Base-by-base conservation (phyloP, 2,888 invertebrate species). In the Drosophila histrio region DNA sequence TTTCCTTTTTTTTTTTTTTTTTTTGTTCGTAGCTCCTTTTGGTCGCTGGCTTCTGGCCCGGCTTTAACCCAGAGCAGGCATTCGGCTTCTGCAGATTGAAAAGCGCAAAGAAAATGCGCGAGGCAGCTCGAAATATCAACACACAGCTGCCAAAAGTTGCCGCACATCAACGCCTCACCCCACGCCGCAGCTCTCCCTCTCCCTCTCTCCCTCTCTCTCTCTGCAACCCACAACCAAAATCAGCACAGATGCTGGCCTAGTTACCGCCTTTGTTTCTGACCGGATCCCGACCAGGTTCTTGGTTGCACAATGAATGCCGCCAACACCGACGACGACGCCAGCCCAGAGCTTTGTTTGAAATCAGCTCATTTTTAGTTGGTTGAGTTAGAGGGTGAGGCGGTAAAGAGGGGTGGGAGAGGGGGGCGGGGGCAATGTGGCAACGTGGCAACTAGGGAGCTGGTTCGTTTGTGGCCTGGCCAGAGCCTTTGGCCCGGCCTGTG, bases 161-260 rank as follows among this genome's bases (percentile, higher is more conserved):
- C 69, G 36, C 72, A 61, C 58, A 47, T 53, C 52, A 47, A 19
- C 15, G n/a, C 13, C 17, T 17, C 43, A 9, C 24, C 8, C 24
- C 28, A 17, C 24, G 3, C 4, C 6, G 11, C 22, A 21, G 19
- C 17, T 9, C 28, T 21, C 11, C 3, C n/a, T 4, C 15, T 30
- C 19, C 32, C 38, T 22, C 2, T 15, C 21, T 4, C 8, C n/a
- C 19, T 19, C 41, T 34, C 17, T n/a, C 1, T 9, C 13, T 34
- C 11, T 17, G 22, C 26, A 9, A 13, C 28, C 28, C 39, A 15
- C 17, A 24, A 15, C 34, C 58, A 39, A 76, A 83, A 80, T 83
- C 78, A 72, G 59, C 74, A 63, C 79, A 82, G 79, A 65, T 78
- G 87, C 78, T 84, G 83, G 86, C 77, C 84, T 85, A 85, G 79